These are phyloP conservation scores for Xenopus petersii DNA, from an alignment of 2,797 vertebrate species.

Conservation along the genomic window DNA sequence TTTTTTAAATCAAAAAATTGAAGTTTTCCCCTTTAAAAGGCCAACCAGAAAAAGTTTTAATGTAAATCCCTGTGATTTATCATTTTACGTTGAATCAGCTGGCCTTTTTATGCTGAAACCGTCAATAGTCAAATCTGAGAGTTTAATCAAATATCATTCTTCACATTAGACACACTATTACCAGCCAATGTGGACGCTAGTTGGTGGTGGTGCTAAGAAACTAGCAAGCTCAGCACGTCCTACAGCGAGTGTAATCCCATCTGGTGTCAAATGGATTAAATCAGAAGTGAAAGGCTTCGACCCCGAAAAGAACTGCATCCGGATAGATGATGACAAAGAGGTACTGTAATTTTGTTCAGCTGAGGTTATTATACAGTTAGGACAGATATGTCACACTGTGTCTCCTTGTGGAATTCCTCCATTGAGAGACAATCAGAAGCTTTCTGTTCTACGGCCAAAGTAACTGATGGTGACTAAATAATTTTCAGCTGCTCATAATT, in stretches of 20 bases:
- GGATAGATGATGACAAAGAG: constrained; percentile 74
- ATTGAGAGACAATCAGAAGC: too few species aligned
- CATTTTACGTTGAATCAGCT: too few species aligned
- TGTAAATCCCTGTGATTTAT: too few species aligned
- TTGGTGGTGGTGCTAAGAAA: constrained; percentile 88
- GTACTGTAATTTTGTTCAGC: constrained; percentile 62
- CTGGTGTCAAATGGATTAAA: constrained; percentile 88
- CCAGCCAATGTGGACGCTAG: constrained; percentile 94
- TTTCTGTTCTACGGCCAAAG: too few species aligned
- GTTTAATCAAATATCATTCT: background rate
- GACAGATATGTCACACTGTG: background rate
- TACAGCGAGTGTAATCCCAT: constrained; percentile 79
- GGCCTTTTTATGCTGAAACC: too few species aligned
- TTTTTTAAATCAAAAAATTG: too few species aligned
- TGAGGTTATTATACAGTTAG: too few species aligned
- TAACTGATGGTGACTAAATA: too few species aligned
- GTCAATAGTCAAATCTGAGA: too few species aligned
- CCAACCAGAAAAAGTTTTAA: too few species aligned
- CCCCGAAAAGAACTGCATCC: constrained; percentile 81
- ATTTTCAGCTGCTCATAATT: too few species aligned
- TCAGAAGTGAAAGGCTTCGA: constrained; percentile 79
- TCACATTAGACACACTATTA: constrained; percentile 87
- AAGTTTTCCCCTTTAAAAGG: too few species aligned
- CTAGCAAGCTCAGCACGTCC: constrained; percentile 72
- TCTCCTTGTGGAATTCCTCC: background rate